Percentiles rank a stretch among this genome's conserved stretches.
phyloP scores from a whole-genome alignment of 2,888 invertebrate genomes.

The Gymnoscelis rufifasciata region DNA sequence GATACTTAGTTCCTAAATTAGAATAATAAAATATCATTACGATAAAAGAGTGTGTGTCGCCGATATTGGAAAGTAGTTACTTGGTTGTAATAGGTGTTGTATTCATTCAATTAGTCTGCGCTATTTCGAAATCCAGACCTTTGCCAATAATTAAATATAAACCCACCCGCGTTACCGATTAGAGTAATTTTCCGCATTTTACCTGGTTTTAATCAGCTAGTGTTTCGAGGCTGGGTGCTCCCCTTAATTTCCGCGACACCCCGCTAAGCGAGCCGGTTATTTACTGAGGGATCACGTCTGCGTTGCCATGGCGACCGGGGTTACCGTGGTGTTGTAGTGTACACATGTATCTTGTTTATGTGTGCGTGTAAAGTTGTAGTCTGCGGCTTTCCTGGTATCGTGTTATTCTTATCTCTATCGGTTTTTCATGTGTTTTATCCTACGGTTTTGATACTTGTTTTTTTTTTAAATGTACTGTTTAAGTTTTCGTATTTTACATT shows the following conservation, averaged over 20 bases:
- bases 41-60: no score
- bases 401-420: slow-evolving; percentile 57
- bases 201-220: slow-evolving; percentile 62
- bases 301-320: slow-evolving; percentile 50
- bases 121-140: neutral
- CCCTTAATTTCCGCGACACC: slow-evolving; percentile 68
- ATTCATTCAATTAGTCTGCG: no score
- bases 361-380: slow-evolving; percentile 54
- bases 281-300: slow-evolving; percentile 54
- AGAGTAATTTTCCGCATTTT: slow-evolving; percentile 65
- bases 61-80: no score
- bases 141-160: neutral
- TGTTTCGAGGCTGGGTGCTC: slow-evolving; percentile 55
- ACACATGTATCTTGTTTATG: slow-evolving; percentile 42
- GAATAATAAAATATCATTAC: no score
- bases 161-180: slow-evolving; percentile 43
- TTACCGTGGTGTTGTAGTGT: slow-evolving; percentile 41
- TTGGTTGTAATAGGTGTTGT: no score
- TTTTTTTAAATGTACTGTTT: no score
- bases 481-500: no score
- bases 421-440: slow-evolving; percentile 41
- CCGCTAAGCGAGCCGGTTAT: slow-evolving; percentile 67
- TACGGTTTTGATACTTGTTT: slow-evolving; percentile 36
- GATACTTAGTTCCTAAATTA: no score
- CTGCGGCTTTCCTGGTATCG: slow-evolving; percentile 60